Conservation (phyloP, 2,113 vertebrate species). For the Steatornis caripensis region DNA sequence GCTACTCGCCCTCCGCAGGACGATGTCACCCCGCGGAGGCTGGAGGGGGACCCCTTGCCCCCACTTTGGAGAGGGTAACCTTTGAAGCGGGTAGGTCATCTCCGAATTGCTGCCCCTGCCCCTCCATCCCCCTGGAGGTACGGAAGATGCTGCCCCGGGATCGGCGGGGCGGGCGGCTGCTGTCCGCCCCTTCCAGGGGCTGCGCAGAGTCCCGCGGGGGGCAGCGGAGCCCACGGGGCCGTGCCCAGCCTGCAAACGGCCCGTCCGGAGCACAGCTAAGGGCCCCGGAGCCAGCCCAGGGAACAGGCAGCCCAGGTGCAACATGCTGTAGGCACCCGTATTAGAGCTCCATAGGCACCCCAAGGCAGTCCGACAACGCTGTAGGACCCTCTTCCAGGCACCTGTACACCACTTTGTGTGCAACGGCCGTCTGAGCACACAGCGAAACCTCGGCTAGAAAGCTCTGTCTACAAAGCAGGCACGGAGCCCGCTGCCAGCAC, state of each 20-base stretch:
- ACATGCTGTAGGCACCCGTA: accelerated
- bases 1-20: background rate
- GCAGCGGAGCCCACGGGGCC: background rate
- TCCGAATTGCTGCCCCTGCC: background rate
- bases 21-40: background rate
- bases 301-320: background rate
- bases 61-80: accelerated
- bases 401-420: background rate
- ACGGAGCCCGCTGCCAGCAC: background rate
- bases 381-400: background rate
- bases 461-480: background rate
- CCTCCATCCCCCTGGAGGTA: background rate
- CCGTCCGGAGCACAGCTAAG: background rate
- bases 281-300: background rate
- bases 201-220: background rate
- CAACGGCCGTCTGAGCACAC: background rate
- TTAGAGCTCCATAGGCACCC: background rate
- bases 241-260: background rate
- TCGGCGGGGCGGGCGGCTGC: background rate
- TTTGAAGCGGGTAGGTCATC: background rate
- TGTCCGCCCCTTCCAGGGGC: background rate
- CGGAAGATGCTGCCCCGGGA: background rate
- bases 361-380: accelerated
- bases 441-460: background rate
- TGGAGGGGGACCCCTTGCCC: background rate